Base-by-base conservation (phyloP, 2,113 vertebrate species). In the Tupaia tana region DNA sequence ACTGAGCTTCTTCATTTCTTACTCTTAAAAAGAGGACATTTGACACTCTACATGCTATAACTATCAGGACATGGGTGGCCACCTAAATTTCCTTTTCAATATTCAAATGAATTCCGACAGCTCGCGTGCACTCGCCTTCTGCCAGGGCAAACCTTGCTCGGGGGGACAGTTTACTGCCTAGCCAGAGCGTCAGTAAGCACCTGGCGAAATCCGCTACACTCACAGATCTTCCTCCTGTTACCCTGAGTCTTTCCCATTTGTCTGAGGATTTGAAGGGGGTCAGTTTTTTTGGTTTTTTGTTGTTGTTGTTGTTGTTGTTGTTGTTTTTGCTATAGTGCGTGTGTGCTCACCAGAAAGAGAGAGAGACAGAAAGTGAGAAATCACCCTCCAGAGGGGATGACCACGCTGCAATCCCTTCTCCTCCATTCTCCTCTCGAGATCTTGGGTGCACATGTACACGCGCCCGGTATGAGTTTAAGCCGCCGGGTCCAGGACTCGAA, bases 21-120 rank as follows among this genome's bases (percentile, higher is more conserved):
- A 89, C 86, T 89, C 87, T 95, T 78, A 79, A 90, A 96, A 86
- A 90, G 77, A 82, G 59, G 64, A 86, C 19, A 7, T 94, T 93
- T 96, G 75, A 74, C 90, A 84, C 71, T 89, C 69, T 91, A 83
- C 56, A 25, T 89, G 85, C 74, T 96, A 20, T 92, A 96, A 90
- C 86, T 95, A 71, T 97, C 95, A 96, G 92, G 95, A 90, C 71
- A 87, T 94, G 89, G 22, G 97, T 92, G 3, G 56, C 98, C 91
- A 95, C 93, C 88, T 97, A 97, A 97, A 95, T 96, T 87, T 91
- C 84, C 93, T 86, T 95, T 97, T 96, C 93, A 56, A 92, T 96
- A 97, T 90, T 98, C 94, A 93, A 67, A 97, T 98, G 96, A 95
- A 77, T 86, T 97, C 77, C 79, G 96, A 96, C 92, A 93, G 86